Evolutionary conservation across 2,888 invertebrate species (phyloP).

Genomic region (Drosophila merina): DNA sequence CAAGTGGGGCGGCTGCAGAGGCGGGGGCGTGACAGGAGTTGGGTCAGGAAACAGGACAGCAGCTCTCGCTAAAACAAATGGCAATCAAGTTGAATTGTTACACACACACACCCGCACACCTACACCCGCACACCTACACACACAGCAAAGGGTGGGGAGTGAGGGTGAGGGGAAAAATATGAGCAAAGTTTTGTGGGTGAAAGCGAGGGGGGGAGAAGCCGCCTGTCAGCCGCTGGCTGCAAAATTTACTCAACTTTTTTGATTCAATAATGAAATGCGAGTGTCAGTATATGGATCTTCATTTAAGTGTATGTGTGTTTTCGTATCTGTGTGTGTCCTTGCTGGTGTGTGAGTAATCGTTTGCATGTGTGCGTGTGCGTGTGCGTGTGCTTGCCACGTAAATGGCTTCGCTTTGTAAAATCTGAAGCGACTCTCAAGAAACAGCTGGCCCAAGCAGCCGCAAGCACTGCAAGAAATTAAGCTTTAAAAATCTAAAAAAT

Average conservation of each 20-base stretch:
- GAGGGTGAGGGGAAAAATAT: slow-evolving; percentile 1
- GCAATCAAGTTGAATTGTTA: slow-evolving; percentile 76
- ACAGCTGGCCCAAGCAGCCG: slow-evolving; percentile 33
- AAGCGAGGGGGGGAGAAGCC: slow-evolving; percentile 12
- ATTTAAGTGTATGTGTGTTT: neutral
- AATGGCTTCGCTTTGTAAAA: slow-evolving; percentile 41
- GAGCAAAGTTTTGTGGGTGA: slow-evolving; percentile 4
- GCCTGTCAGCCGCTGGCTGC: slow-evolving; percentile 44
- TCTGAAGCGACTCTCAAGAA: slow-evolving; percentile 42
- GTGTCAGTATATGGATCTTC: slow-evolving; percentile 35
- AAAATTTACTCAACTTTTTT: slow-evolving; percentile 75
- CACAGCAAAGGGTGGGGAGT: neutral
- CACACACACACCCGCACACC: slow-evolving; percentile 24
- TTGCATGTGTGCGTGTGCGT: neutral
- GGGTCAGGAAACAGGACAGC: slow-evolving; percentile 28
- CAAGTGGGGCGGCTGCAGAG: slow-evolving; percentile 27
- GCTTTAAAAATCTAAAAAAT: no score
- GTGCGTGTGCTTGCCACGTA: slow-evolving; percentile 15
- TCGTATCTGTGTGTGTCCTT: neutral
- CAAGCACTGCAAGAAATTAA: slow-evolving; percentile 7
- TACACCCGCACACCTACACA: neutral
- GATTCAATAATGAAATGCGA: slow-evolving; percentile 71
- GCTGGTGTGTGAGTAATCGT: neutral
- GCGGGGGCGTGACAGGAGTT: neutral
- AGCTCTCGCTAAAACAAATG: slow-evolving; percentile 73